These are phyloP conservation scores for Acomys russatus DNA, from an alignment of 2,797 vertebrate genomes.

Conservation along the genomic window DNA sequence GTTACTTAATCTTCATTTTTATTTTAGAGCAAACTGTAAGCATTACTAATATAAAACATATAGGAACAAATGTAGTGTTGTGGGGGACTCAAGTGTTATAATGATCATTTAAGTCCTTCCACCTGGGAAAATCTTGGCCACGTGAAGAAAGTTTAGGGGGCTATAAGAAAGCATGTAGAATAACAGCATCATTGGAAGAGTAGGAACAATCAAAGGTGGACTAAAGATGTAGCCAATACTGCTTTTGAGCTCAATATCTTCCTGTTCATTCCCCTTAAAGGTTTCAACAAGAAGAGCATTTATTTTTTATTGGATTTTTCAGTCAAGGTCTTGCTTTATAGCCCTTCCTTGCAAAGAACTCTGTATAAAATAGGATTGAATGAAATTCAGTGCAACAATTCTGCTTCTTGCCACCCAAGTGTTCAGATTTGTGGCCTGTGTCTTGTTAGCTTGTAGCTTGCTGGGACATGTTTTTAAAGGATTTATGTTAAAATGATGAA, in stretches of 20 bases:
- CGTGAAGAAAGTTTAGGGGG: neutral
- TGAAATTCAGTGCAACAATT: neutral
- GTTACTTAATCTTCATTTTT: neutral
- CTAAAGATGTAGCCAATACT: neutral
- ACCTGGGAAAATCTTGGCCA: neutral
- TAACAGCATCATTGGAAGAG: neutral
- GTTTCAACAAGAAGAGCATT: neutral
- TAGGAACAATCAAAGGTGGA: neutral
- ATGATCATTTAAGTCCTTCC: neutral
- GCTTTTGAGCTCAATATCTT: neutral
- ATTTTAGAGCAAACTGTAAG: neutral
- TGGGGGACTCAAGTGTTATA: neutral
- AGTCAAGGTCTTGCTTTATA: neutral
- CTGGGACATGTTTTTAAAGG: neutral
- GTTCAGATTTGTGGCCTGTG: neutral
- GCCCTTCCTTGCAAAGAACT: neutral
- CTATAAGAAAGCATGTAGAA: neutral
- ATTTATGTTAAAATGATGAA: neutral
- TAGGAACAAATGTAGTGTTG: neutral
- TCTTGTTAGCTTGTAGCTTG: neutral
- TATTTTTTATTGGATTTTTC: neutral
- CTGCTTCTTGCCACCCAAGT: no score
- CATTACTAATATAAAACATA: neutral
- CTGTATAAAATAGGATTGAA: neutral
- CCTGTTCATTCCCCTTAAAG: neutral